Percentiles rank a stretch among this genome's conserved stretches.
These are phyloP conservation scores for Hapalemur alaotrensis DNA, from an alignment of 2,797 vertebrate species.

Conservation along the genomic window DNA sequence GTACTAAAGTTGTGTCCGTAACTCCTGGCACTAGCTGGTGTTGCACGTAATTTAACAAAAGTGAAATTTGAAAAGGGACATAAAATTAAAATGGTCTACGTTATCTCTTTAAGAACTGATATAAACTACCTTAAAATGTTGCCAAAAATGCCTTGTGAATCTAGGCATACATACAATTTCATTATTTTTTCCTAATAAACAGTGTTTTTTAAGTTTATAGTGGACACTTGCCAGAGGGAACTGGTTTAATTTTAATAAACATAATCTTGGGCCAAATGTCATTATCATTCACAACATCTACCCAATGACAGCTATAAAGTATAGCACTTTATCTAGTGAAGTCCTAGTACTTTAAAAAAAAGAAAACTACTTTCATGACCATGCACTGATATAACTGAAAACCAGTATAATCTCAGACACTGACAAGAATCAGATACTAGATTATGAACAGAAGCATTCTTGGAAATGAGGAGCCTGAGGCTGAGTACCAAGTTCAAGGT, in stretches of 20 bases:
- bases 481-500: not conserved
- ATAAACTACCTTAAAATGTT: conserved; percentile 48
- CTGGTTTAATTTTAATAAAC: conserved; percentile 67
- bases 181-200: conserved; percentile 56
- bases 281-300: conserved; percentile 30
- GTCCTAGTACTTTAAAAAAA: not conserved
- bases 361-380: not conserved
- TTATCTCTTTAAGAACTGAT: conserved; percentile 49
- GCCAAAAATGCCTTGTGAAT: conserved; percentile 62
- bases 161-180: conserved; percentile 45
- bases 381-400: not conserved
- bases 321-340: conserved; percentile 25
- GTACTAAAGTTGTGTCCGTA: conserved; percentile 44
- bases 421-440: not conserved
- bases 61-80: conserved; percentile 43
- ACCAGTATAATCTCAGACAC: not conserved
- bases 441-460: not conserved
- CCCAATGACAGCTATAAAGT: conserved; percentile 20
- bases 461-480: not conserved
- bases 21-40: conserved; percentile 55
- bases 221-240: conserved; percentile 60
- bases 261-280: conserved; percentile 55
- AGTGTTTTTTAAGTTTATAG: conserved; percentile 55
- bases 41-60: conserved; percentile 65
- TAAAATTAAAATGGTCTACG: conserved; percentile 65